Percentiles rank a stretch among this genome's conserved stretches.
phyloP scores from a whole-genome alignment of 2,797 vertebrate genomes.

The Brachyrhaphis roseni region DNA sequence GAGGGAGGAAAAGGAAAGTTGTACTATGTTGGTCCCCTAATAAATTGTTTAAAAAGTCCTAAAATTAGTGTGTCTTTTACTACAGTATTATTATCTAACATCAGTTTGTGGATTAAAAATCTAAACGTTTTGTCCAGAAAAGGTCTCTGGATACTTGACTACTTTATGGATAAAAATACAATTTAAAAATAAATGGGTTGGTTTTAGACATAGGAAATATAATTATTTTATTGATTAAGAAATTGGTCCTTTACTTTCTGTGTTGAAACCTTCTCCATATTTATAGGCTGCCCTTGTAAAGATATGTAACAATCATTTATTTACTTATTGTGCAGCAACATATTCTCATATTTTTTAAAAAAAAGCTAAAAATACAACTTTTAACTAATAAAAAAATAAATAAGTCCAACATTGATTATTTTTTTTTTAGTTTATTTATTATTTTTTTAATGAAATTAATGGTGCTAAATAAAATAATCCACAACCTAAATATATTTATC shows the following conservation, averaged over 20 bases:
- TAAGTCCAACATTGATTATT: background rate
- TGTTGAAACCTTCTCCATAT: background rate
- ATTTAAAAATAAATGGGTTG: background rate
- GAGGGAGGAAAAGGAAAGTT: background rate
- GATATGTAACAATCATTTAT: background rate
- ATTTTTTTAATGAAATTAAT: background rate
- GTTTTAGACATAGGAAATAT: background rate
- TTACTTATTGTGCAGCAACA: background rate
- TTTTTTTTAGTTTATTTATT: background rate
- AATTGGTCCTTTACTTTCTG: background rate
- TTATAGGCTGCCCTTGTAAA: background rate
- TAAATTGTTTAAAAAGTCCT: background rate
- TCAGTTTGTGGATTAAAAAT: background rate
- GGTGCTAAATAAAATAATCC: background rate
- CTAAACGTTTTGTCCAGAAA: background rate
- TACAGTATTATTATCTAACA: background rate
- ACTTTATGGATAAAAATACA: background rate
- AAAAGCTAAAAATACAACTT: background rate
- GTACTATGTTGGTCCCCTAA: background rate
- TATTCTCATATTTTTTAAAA: background rate
- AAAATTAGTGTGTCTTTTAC: background rate
- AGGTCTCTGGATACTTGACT: background rate
- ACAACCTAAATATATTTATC: background rate
- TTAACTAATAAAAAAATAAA: background rate
- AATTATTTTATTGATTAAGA: background rate